These are phyloP conservation scores for Hanleya hanleyi DNA, from an alignment of 2,888 invertebrate species.

Conservation along the genomic window DNA sequence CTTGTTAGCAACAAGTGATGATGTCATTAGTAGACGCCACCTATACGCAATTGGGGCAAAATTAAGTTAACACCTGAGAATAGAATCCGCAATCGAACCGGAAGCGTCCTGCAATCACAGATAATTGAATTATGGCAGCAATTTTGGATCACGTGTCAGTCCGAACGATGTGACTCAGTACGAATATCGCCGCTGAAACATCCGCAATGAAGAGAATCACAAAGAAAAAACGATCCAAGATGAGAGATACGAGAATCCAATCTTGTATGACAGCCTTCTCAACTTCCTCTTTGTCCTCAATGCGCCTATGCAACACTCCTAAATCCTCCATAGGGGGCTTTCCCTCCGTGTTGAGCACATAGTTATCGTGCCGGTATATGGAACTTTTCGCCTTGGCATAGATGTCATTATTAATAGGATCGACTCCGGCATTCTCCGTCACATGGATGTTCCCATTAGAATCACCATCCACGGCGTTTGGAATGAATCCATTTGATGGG, in stretches of 20 bases:
- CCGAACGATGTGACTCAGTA: not conserved
- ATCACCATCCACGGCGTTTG: too few relatives aligned
- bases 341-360: not conserved
- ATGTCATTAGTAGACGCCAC: too few relatives aligned
- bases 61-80: too few relatives aligned
- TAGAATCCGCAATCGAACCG: too few relatives aligned
- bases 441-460: not conserved
- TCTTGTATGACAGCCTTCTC: not conserved
- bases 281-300: not conserved
- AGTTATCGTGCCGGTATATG: not conserved
- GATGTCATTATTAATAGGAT: not conserved
- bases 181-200: not conserved
- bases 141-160: not conserved
- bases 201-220: not conserved
- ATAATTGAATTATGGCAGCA: too few relatives aligned
- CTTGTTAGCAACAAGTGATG: too few relatives aligned
- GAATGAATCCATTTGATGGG: too few relatives aligned
- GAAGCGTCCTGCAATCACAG: too few relatives aligned
- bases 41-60: too few relatives aligned
- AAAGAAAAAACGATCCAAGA: conserved; percentile 10
- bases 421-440: not conserved
- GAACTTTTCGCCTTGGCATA: not conserved
- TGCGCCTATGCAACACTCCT: not conserved
- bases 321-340: not conserved
- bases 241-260: not conserved